Conservation (phyloP, 2,888 invertebrate genomes). For the Serrognathus titanus region DNA sequence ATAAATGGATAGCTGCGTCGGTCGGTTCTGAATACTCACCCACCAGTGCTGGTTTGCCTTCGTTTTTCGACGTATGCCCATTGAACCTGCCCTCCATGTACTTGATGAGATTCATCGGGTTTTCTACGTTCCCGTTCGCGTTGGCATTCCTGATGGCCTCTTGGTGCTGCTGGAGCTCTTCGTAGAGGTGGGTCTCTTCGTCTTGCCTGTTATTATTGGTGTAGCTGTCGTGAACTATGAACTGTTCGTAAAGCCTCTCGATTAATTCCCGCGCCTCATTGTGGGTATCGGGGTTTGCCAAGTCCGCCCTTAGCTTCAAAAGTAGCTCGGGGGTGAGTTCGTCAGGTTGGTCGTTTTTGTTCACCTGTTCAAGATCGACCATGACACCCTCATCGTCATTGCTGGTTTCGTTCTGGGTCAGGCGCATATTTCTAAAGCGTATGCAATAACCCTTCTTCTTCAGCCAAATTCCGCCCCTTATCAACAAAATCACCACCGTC, state of each 20-base stretch:
- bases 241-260: slow-evolving; percentile 70
- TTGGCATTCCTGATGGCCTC: slow-evolving; percentile 37
- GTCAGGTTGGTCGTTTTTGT: slow-evolving; percentile 60
- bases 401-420: slow-evolving; percentile 57
- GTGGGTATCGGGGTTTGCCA: slow-evolving; percentile 70
- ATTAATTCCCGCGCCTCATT: slow-evolving; percentile 74
- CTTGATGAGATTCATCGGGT: slow-evolving; percentile 53
- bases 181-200: slow-evolving; percentile 48
- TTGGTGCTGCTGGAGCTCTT: slow-evolving; percentile 51
- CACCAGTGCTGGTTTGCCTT: slow-evolving; percentile 47
- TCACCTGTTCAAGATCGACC: slow-evolving; percentile 40
- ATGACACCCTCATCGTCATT: slow-evolving; percentile 51
- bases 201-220: slow-evolving; percentile 54
- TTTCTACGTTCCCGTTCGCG: slow-evolving; percentile 57
- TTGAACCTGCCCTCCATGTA: slow-evolving; percentile 48
- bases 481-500: slow-evolving; percentile 53
- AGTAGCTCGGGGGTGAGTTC: slow-evolving; percentile 72
- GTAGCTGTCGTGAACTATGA: slow-evolving; percentile 67
- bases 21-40: slow-evolving; percentile 58
- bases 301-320: slow-evolving; percentile 62
- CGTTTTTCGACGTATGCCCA: slow-evolving; percentile 41
- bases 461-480: slow-evolving; percentile 58
- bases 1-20: slow-evolving; percentile 54
- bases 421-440: slow-evolving; percentile 50
- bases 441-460: slow-evolving; percentile 56